A percentile compares a stretch with the other conserved stretches of the same genome.
Conservation (phyloP, 2,113 vertebrate species). For the Syngnathus typhle region DNA sequence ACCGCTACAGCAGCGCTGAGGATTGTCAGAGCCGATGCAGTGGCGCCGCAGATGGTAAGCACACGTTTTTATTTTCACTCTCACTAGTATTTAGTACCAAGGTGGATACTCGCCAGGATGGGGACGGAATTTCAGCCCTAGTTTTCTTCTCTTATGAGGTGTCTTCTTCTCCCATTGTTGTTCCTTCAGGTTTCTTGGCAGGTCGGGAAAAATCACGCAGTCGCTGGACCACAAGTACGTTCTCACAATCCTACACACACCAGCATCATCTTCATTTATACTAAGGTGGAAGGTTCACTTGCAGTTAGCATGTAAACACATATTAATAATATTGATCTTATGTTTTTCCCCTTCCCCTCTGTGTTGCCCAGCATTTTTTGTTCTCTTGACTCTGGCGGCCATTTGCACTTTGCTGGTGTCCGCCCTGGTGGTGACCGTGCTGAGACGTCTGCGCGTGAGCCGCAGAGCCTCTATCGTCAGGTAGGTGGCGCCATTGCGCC, state of each 20-base stretch:
- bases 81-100: too few species aligned
- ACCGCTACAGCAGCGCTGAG: conserved; percentile 50
- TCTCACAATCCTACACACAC: not conserved
- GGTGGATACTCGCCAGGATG: not conserved
- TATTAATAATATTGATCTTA: not conserved
- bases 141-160: not conserved
- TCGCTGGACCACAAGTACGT: conserved; percentile 60
- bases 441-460: conserved; percentile 30
- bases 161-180: not conserved
- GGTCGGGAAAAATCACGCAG: not conserved
- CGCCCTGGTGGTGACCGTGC: conserved; percentile 46
- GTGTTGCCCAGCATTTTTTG: conserved; percentile 54
- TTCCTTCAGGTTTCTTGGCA: conserved; percentile 13
- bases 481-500: conserved; percentile 15
- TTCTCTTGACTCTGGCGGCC: conserved; percentile 54
- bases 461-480: conserved; percentile 3
- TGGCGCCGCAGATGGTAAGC: conserved; percentile 27
- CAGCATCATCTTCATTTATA: not conserved
- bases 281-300: too few species aligned
- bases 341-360: not conserved
- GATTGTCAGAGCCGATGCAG: conserved; percentile 58
- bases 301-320: too few species aligned
- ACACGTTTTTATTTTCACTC: not conserved
- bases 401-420: conserved; percentile 56
- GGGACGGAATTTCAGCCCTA: not conserved